phyloP scores from a whole-genome alignment of 2,797 vertebrate genomes.

The Otolemur crassicaudatus region DNA sequence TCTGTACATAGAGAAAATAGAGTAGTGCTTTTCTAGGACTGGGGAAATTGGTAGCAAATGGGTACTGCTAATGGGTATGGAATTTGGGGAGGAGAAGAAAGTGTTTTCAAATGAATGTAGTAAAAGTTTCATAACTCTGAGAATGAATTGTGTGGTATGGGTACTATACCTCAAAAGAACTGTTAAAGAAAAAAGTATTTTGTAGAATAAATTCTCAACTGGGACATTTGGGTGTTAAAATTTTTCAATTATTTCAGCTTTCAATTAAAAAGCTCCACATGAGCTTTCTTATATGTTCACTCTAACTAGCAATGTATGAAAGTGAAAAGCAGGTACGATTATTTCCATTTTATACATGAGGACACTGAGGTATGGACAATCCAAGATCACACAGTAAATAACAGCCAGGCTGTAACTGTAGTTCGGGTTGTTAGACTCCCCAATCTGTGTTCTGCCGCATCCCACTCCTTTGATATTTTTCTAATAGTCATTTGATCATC shows the following conservation, averaged over 20 bases:
- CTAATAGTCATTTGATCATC: background rate
- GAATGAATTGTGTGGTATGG: background rate
- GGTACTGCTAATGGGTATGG: background rate
- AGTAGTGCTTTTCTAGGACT: background rate
- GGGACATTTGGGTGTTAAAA: background rate
- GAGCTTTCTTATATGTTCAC: background rate
- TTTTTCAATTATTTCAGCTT: too few species aligned
- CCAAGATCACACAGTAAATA: background rate
- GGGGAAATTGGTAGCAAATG: background rate
- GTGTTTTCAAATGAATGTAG: constrained; percentile 33
- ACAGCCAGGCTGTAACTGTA: background rate
- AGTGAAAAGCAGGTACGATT: background rate
- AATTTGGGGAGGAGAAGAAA: background rate
- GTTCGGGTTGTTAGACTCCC: background rate
- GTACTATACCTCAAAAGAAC: background rate
- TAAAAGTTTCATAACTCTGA: background rate
- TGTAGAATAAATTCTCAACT: background rate
- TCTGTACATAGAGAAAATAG: background rate
- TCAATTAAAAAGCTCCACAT: too few species aligned
- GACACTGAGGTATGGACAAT: background rate
- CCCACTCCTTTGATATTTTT: background rate
- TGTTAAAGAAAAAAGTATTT: background rate
- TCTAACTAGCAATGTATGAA: background rate
- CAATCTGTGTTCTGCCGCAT: background rate
- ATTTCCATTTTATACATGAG: background rate